These are phyloP conservation scores for Homarus gammarus DNA, from an alignment of 2,888 invertebrate genomes.

Conservation along the genomic window DNA sequence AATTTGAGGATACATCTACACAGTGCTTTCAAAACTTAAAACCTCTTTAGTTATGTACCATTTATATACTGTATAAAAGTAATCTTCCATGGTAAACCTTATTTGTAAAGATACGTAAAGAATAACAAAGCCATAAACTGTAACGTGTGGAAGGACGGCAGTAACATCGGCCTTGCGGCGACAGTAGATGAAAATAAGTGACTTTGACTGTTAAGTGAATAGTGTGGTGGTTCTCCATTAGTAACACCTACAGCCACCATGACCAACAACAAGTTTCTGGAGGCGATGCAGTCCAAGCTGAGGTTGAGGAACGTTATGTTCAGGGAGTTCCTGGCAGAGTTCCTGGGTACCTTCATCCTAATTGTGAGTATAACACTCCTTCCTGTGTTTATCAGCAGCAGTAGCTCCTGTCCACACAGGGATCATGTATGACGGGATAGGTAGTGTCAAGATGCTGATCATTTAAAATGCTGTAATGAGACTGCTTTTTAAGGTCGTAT, in stretches of 20 bases:
- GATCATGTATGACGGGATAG: no score
- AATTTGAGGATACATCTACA: background rate
- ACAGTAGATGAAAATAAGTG: background rate
- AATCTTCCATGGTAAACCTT: background rate
- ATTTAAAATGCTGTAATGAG: no score
- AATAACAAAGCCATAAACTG: background rate
- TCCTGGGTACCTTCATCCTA: constrained; percentile 80
- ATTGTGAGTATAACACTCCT: constrained; percentile 76
- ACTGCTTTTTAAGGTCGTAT: no score
- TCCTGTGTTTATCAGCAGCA: background rate
- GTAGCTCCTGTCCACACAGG: background rate
- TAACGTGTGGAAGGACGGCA: background rate
- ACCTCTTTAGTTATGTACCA: no score
- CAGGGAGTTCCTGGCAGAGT: constrained; percentile 79
- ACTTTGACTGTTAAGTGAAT: background rate
- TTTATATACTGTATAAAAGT: no score
- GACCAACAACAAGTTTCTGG: constrained; percentile 56
- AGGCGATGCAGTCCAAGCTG: constrained; percentile 40
- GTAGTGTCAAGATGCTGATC: no score
- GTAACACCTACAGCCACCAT: constrained; percentile 23
- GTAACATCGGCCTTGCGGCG: background rate
- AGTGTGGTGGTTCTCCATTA: background rate
- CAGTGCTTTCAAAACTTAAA: no score
- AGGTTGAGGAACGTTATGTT: constrained; percentile 61
- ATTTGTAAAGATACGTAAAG: background rate